phyloP scores from a whole-genome alignment of 1,140 invertebrate species.

The Druon quercuslanigerum region DNA sequence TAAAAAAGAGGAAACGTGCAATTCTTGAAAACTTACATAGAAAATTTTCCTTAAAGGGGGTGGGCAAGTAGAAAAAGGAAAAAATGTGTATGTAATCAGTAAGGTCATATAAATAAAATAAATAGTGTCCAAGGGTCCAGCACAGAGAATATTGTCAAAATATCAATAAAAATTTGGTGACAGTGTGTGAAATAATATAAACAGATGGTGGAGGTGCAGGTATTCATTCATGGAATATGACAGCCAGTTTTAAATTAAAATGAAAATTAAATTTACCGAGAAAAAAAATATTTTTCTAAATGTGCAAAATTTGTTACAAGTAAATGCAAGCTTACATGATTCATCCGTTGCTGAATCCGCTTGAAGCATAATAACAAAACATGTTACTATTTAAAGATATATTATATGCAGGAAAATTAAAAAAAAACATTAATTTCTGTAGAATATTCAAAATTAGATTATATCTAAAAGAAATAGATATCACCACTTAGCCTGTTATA shows the following conservation, averaged over 20 bases:
- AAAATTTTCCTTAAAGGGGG: slow-evolving; percentile 60
- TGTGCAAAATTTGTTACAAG: slow-evolving; percentile 48
- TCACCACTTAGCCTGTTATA: too few species aligned
- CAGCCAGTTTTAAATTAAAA: slow-evolving; percentile 15
- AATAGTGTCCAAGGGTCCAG: slow-evolving; percentile 43
- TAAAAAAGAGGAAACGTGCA: neutral
- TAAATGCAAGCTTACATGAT: slow-evolving; percentile 67
- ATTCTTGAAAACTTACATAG: slow-evolving; percentile 63
- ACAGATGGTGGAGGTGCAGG: slow-evolving; percentile 45
- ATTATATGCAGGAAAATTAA: slow-evolving; percentile 36
- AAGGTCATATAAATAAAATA: neutral
- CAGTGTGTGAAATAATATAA: slow-evolving; percentile 44
- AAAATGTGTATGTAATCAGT: slow-evolving; percentile 44
- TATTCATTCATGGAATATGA: slow-evolving; percentile 17
- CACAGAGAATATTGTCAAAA: slow-evolving; percentile 41
- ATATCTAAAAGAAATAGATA: too few species aligned
- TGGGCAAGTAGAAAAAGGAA: slow-evolving; percentile 64
- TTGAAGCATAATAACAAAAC: slow-evolving; percentile 63
- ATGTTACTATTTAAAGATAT: slow-evolving; percentile 14
- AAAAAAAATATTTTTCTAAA: too few species aligned
- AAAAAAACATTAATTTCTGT: too few species aligned
- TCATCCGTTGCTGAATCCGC: slow-evolving; percentile 51
- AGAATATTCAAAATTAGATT: too few species aligned
- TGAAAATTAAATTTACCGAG: slow-evolving; percentile 35
- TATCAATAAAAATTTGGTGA: slow-evolving; percentile 42